These are phyloP conservation scores for Hydractinia symbiolongicarpus DNA, from an alignment of 30 jellyfish, hydroid and myxozoan species.

Conservation along the genomic window DNA sequence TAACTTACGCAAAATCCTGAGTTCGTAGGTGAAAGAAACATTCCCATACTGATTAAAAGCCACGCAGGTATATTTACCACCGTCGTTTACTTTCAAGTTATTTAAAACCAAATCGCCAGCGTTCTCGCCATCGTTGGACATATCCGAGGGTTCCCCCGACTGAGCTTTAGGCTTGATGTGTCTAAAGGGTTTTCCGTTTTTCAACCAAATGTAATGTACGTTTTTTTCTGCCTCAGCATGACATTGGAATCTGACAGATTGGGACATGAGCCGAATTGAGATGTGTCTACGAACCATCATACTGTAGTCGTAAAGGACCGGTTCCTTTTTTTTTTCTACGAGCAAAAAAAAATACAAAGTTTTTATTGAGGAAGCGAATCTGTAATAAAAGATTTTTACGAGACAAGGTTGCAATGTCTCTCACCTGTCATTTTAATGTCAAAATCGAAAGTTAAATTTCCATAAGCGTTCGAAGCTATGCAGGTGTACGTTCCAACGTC, in stretches of 20 bases:
- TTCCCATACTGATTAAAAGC: constrained; percentile 84
- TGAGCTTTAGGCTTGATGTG: constrained; percentile 12
- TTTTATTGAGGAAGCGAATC: no score
- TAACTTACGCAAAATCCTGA: constrained; percentile 33
- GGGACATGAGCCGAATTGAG: constrained; percentile 44
- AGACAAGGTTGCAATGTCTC: not conserved
- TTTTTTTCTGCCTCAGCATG: constrained; percentile 56
- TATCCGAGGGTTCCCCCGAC: not conserved
- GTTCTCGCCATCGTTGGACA: not conserved
- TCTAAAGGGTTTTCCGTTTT: constrained; percentile 57
- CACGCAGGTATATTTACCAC: constrained; percentile 79
- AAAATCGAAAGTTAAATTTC: constrained; percentile 69
- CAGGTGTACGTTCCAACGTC: constrained; percentile 83
- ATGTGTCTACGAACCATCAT: constrained; percentile 58
- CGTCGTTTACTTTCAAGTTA: constrained; percentile 36
- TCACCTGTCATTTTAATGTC: constrained; percentile 31
- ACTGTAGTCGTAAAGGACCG: constrained; percentile 53
- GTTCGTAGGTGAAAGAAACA: constrained; percentile 72
- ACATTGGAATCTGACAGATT: constrained; percentile 52
- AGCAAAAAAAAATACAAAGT: not conserved
- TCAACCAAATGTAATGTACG: constrained; percentile 62
- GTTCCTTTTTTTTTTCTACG: constrained; percentile 29
- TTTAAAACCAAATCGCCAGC: constrained; percentile 28
- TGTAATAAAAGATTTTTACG: not conserved
- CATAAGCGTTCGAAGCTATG: constrained; percentile 67